Conservation (phyloP, 2,113 vertebrate genomes). For the Benitochromis conjunctus region DNA sequence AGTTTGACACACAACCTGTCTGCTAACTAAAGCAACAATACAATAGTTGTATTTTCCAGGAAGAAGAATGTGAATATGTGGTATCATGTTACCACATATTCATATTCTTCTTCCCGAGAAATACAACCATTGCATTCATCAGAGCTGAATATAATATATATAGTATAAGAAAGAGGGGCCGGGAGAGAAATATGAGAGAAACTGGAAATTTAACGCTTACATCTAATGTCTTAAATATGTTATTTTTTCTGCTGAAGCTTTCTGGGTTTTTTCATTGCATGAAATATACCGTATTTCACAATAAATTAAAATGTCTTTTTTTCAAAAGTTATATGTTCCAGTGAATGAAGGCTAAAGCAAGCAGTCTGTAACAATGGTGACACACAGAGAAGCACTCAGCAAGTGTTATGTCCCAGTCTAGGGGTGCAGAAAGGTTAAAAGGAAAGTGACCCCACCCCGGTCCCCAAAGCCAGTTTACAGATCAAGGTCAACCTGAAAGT, state of each 20-base stretch:
- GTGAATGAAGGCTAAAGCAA: background rate
- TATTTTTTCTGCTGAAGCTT: background rate
- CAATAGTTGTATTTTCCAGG: background rate
- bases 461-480: background rate
- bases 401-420: background rate
- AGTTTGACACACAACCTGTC: background rate
- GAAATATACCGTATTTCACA: background rate
- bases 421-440: background rate
- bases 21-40: background rate
- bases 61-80: background rate
- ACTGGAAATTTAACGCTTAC: background rate
- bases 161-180: background rate
- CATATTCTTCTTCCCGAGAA: too few species aligned
- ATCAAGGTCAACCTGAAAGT: background rate
- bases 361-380: background rate
- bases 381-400: background rate
- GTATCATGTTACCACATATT: too few species aligned
- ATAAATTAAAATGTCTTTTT: background rate
- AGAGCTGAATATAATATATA: background rate
- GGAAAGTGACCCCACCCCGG: background rate
- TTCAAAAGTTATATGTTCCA: background rate
- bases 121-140: too few species aligned
- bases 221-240: background rate
- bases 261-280: fast-evolving
- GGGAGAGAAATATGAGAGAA: background rate